Conservation (phyloP, 2,888 invertebrate genomes). For the Drosophila suboccidentalis region DNA sequence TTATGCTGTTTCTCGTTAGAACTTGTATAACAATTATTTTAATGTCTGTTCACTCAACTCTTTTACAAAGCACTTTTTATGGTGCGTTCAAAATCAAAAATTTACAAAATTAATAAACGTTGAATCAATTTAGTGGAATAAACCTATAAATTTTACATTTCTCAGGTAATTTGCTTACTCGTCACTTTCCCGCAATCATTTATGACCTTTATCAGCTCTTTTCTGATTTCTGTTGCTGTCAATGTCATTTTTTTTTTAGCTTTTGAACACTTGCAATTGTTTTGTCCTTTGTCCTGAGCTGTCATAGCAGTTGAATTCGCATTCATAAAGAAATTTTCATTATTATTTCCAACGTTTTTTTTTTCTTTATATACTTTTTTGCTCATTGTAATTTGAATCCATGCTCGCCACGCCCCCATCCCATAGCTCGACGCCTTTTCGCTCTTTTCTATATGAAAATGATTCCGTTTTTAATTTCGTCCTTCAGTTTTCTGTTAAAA, state of each 20-base stretch:
- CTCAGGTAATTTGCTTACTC: slow-evolving; percentile 23
- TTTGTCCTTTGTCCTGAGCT: slow-evolving; percentile 33
- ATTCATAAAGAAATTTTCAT: slow-evolving; percentile 51
- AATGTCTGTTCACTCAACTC: not conserved
- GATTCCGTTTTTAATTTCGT: slow-evolving; percentile 53
- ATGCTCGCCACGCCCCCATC: slow-evolving; percentile 17
- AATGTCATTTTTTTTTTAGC: slow-evolving; percentile 12
- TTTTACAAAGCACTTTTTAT: too few relatives aligned
- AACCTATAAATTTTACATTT: not conserved
- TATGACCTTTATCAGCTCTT: slow-evolving; percentile 6
- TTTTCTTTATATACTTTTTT: slow-evolving; percentile 19
- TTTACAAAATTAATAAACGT: not conserved
- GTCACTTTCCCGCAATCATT: slow-evolving; percentile 7
- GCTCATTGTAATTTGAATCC: slow-evolving; percentile 28
- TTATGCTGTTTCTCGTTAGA: not conserved
- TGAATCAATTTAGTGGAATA: not conserved
- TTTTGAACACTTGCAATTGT: slow-evolving; percentile 11
- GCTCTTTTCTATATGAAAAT: slow-evolving; percentile 33
- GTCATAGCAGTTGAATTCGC: slow-evolving; percentile 1
- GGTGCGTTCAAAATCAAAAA: too few relatives aligned
- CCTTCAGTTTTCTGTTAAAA: slow-evolving; percentile 38
- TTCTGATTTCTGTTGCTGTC: not conserved
- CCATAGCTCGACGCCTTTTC: not conserved
- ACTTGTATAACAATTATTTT: not conserved
- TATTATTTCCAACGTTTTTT: slow-evolving; percentile 39